Conservation (phyloP, 1,140 invertebrate genomes). For the Hycleus cichorii region DNA sequence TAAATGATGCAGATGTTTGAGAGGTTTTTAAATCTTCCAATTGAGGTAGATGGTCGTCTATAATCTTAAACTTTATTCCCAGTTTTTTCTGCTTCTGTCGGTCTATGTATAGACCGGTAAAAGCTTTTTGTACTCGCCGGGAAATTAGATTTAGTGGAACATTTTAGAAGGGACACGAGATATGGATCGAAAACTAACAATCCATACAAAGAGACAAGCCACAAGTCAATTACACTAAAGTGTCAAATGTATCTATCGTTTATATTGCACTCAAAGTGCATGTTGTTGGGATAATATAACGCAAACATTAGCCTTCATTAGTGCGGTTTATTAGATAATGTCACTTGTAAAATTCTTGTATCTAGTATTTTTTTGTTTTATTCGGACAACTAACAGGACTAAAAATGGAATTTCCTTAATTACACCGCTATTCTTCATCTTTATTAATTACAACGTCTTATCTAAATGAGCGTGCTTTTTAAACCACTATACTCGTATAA, state of each 20-base stretch:
- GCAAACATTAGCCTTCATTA: constrained; percentile 9
- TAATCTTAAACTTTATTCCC: too few species aligned
- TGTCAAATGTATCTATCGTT: constrained; percentile 12
- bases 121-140: constrained; percentile 17
- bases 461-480: constrained; percentile 10
- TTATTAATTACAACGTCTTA: constrained; percentile 15
- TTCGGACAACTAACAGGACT: constrained; percentile 3
- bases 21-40: constrained; percentile 22
- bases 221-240: constrained; percentile 13
- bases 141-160: constrained; percentile 22
- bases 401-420: constrained; percentile 16
- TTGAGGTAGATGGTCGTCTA: not conserved
- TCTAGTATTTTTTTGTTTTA: constrained; percentile 2
- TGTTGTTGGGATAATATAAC: constrained; percentile 11
- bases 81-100: constrained; percentile 4
- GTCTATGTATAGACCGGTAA: constrained; percentile 19
- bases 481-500: constrained; percentile 9
- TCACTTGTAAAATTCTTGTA: constrained; percentile 6
- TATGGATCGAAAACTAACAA: too few species aligned
- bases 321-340: constrained; percentile 15
- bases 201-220: not conserved
- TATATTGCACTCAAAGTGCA: constrained; percentile 10
- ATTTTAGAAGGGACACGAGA: constrained; percentile 1
- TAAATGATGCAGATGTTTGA: constrained; percentile 27
- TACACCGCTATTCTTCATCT: constrained; percentile 13